Percentiles rank a stretch among this genome's conserved stretches.
These are phyloP conservation scores for Minunthozetes semirufus DNA, from an alignment of 2,888 invertebrate species.

Conservation along the genomic window DNA sequence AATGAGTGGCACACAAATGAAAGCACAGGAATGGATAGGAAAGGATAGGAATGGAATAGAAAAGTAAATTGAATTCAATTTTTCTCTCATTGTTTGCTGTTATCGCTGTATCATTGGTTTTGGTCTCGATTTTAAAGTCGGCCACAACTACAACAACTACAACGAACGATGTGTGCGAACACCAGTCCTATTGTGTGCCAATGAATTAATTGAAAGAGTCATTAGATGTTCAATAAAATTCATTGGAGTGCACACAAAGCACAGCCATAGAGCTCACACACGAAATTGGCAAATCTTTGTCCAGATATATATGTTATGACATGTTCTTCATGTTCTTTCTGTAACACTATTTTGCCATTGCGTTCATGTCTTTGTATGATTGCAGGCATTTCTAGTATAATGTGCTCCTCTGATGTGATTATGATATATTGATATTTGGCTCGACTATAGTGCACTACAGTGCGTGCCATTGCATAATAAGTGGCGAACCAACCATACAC, in stretches of 20 bases:
- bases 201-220: slow-evolving; percentile 26
- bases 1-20: neutral
- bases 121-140: neutral
- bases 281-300: neutral
- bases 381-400: neutral
- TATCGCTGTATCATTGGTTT: neutral
- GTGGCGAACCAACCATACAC: neutral
- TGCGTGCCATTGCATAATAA: slow-evolving; percentile 30
- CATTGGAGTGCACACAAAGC: neutral
- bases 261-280: neutral
- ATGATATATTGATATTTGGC: slow-evolving; percentile 28
- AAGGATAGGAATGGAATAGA: neutral
- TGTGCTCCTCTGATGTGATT: slow-evolving; percentile 23
- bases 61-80: slow-evolving; percentile 11
- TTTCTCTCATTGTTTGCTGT: neutral
- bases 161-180: neutral
- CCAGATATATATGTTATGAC: slow-evolving; percentile 10
- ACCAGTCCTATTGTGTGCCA: slow-evolving; percentile 5
- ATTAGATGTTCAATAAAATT: slow-evolving; percentile 14
- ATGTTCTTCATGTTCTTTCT: neutral
- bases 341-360: neutral
- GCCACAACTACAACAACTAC: too few relatives aligned
- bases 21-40: neutral
- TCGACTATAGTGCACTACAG: neutral
- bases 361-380: slow-evolving; percentile 3